Evolutionary conservation across 2,888 invertebrate genomes (phyloP).

Genomic region (Mythimna vitellina): DNA sequence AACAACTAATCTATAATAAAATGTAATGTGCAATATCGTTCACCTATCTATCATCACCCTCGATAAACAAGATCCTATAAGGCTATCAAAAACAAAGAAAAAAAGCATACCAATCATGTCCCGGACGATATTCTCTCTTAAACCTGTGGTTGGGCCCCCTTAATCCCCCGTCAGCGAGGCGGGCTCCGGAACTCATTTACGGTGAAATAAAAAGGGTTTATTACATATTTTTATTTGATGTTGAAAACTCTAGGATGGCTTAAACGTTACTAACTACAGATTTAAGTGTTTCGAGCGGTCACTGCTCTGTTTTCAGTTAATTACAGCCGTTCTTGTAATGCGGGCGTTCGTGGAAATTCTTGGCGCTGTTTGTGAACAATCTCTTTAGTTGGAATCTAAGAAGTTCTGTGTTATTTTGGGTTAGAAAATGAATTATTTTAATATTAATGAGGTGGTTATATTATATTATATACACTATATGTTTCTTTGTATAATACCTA

Average conservation of each 20-base stretch:
- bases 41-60: neutral
- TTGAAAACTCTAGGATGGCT: constrained; percentile 66
- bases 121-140: constrained; percentile 45
- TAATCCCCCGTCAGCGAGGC: constrained; percentile 81
- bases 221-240: constrained; percentile 86
- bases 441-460: neutral
- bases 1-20: no score
- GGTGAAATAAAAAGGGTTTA: constrained; percentile 82
- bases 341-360: constrained; percentile 5
- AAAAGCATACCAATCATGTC: constrained; percentile 28
- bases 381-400: neutral
- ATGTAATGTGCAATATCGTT: neutral
- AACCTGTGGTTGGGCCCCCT: constrained; percentile 63
- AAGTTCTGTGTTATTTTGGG: neutral
- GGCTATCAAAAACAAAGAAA: neutral
- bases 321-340: constrained; percentile 18
- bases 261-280: constrained; percentile 64
- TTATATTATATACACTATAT: no score
- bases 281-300: constrained; percentile 48
- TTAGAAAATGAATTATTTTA: neutral
- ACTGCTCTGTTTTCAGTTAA: constrained; percentile 46
- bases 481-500: no score
- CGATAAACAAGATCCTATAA: neutral
- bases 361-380: neutral
- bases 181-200: constrained; percentile 83